Percentiles rank a stretch among this genome's conserved stretches.
Evolutionary conservation across 2,797 vertebrate genomes (phyloP).

Genomic region (Ptychadena robeensis): DNA sequence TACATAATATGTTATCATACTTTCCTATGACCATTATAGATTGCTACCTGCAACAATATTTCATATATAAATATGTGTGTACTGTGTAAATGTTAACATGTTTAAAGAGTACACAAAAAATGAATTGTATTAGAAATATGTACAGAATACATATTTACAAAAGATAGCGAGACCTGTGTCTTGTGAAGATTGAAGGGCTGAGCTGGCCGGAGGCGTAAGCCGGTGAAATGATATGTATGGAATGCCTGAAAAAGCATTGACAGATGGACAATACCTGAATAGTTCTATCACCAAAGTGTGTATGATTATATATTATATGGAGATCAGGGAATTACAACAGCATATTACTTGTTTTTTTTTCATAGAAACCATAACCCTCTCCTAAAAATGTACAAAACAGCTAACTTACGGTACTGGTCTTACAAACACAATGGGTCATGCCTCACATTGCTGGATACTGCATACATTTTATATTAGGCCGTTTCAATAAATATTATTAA

Average conservation of each 20-base stretch:
- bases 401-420: no score
- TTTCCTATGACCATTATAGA: neutral
- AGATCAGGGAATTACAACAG: no score
- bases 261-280: neutral
- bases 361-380: no score
- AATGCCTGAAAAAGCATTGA: neutral
- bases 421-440: no score
- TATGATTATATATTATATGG: no score
- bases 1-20: neutral
- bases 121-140: neutral
- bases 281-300: no score
- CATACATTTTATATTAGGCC: no score
- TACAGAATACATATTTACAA: neutral
- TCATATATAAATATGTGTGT: neutral
- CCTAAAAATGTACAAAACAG: no score
- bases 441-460: no score
- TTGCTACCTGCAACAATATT: neutral
- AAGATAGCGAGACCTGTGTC: neutral
- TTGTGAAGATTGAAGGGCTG: neutral
- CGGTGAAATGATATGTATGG: neutral
- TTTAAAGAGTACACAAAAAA: neutral
- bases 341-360: no score
- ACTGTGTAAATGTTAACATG: neutral
- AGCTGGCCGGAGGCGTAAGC: neutral
- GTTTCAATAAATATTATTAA: no score